phyloP scores from a whole-genome alignment of 1,140 invertebrate species.

The Pseudachorutes palmiensis region DNA sequence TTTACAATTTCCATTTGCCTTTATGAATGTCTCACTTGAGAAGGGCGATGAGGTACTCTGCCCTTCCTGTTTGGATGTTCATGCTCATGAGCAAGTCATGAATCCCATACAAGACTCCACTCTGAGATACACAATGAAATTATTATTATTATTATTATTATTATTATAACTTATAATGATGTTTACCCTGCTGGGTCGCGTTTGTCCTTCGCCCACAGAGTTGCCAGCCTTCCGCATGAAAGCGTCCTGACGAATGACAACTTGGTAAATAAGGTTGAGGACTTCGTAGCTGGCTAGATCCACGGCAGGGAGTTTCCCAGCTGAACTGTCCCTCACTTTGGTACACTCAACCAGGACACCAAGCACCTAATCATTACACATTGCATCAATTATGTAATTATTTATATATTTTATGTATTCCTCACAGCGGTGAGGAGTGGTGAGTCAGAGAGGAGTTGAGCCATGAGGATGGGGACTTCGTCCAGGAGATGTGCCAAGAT shows the following conservation, averaged over 20 bases:
- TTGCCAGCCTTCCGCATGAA: slow-evolving; percentile 18
- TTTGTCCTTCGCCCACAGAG: neutral
- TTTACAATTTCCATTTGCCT: slow-evolving; percentile 6
- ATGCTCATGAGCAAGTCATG: slow-evolving; percentile 27
- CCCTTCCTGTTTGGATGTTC: slow-evolving; percentile 13
- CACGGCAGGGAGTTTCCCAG: slow-evolving; percentile 20
- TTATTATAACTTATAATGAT: no score
- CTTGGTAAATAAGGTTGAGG: slow-evolving; percentile 24
- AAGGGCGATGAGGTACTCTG: slow-evolving; percentile 29
- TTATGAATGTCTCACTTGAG: slow-evolving; percentile 24
- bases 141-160: no score
- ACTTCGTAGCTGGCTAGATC: slow-evolving; percentile 26
- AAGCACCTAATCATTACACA: slow-evolving; percentile 17
- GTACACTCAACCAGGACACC: slow-evolving; percentile 19
- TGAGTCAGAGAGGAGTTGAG: slow-evolving; percentile 34
- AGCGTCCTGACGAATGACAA: slow-evolving; percentile 19
- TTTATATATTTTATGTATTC: no score
- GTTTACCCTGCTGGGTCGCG: no score
- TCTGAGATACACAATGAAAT: slow-evolving; percentile 8
- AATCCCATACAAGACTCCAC: slow-evolving; percentile 25
- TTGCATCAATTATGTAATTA: no score
- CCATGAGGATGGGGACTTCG: slow-evolving; percentile 27
- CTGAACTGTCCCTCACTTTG: slow-evolving; percentile 18
- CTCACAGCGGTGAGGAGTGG: slow-evolving; percentile 29
- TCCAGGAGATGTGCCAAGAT: slow-evolving; percentile 31